These are phyloP conservation scores for Dasyornis broadbenti DNA, from an alignment of 2,113 vertebrate species.

Conservation along the genomic window DNA sequence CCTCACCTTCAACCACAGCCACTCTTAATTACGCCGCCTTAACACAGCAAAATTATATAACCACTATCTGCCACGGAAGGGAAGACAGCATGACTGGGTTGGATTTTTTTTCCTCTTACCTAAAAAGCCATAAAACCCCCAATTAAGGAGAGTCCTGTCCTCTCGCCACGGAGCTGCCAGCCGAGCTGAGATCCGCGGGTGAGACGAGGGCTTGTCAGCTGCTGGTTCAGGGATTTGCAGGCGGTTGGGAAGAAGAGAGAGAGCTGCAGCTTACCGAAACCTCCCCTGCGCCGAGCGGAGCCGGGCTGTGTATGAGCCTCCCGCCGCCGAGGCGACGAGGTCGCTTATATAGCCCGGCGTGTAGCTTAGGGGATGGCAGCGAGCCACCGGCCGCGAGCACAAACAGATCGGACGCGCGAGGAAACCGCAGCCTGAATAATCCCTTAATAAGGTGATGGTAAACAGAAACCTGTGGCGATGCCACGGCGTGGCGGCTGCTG, in stretches of 20 bases:
- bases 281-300: slow-evolving; percentile 21
- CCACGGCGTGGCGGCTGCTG: background rate
- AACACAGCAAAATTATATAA: background rate
- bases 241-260: background rate
- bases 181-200: background rate
- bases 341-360: slow-evolving; percentile 77
- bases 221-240: background rate
- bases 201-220: background rate
- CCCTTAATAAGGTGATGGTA: slow-evolving; percentile 14
- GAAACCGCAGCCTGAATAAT: slow-evolving; percentile 54
- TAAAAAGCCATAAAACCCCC: background rate
- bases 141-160: background rate
- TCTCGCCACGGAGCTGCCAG: background rate
- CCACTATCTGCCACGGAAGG: background rate
- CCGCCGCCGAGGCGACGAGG: background rate
- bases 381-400: slow-evolving; percentile 66
- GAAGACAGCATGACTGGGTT: background rate
- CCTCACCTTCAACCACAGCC: background rate
- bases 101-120: background rate
- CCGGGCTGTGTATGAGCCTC: background rate
- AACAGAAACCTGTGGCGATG: background rate
- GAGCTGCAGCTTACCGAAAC: slow-evolving; percentile 28
- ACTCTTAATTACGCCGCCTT: background rate
- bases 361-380: slow-evolving; percentile 68
- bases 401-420: slow-evolving; percentile 69